Evolutionary conservation across 1,140 invertebrate species (phyloP).

Genomic region (Calephelis nemesis): DNA sequence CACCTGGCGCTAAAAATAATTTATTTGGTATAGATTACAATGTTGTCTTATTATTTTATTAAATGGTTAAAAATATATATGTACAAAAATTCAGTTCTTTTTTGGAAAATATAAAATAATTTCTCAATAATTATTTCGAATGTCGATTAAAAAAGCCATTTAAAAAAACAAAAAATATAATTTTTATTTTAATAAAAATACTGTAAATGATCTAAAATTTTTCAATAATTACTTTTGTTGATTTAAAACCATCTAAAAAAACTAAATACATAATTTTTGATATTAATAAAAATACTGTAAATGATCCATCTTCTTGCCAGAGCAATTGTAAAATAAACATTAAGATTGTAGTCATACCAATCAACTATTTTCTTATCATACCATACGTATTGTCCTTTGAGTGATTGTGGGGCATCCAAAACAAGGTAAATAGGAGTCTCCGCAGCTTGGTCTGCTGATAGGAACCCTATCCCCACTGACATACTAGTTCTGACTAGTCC

Average conservation of each 20-base stretch:
- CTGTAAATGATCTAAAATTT: not conserved
- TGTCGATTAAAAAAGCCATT: too few species aligned
- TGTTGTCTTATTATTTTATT: too few species aligned
- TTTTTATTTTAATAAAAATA: not conserved
- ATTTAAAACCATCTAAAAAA: not conserved
- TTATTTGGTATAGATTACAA: too few species aligned
- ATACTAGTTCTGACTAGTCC: slow-evolving; percentile 86
- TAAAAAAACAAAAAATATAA: slow-evolving; percentile 1
- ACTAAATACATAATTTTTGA: not conserved
- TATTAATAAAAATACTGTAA: not conserved
- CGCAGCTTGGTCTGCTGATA: slow-evolving; percentile 83
- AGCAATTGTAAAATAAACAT: slow-evolving; percentile 45
- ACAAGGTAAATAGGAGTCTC: slow-evolving; percentile 58
- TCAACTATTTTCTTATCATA: slow-evolving; percentile 55
- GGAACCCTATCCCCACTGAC: slow-evolving; percentile 82
- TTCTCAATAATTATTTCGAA: too few species aligned
- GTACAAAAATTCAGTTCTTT: too few species aligned
- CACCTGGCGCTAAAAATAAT: too few species aligned
- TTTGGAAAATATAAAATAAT: too few species aligned
- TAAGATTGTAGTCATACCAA: slow-evolving; percentile 58
- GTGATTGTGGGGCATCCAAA: slow-evolving; percentile 46
- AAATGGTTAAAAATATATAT: too few species aligned
- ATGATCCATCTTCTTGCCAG: not conserved
- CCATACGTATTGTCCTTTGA: slow-evolving; percentile 73
- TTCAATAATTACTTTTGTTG: too few species aligned